Conservation (phyloP, 1,140 invertebrate species). For the Monochamus saltuarius region DNA sequence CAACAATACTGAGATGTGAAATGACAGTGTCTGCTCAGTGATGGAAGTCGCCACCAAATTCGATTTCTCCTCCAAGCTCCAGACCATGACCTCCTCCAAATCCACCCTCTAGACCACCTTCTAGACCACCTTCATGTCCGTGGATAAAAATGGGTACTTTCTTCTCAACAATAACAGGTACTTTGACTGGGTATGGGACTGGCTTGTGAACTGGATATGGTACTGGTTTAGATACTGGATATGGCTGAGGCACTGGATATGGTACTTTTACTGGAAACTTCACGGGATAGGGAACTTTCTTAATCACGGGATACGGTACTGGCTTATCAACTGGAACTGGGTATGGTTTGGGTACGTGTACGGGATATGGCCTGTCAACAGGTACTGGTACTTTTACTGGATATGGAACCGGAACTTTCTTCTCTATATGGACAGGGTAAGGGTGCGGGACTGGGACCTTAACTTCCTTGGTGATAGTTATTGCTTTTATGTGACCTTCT, state of each 20-base stretch:
- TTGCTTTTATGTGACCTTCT: conserved; percentile 33
- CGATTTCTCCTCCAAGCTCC: background rate
- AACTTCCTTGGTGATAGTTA: conserved; percentile 46
- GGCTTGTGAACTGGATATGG: conserved; percentile 51
- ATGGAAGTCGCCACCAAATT: background rate
- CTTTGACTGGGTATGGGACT: conserved; percentile 51
- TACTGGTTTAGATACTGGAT: conserved; percentile 47
- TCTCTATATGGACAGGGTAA: conserved; percentile 44
- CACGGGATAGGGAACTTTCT: conserved; percentile 48
- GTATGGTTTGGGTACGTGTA: conserved; percentile 59
- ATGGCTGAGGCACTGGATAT: conserved; percentile 45
- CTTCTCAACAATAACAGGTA: conserved; percentile 40
- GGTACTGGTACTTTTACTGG: conserved; percentile 57
- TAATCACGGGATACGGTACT: conserved; percentile 47
- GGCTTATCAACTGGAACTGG: conserved; percentile 54
- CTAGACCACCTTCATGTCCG: conserved; percentile 18
- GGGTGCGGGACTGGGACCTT: conserved; percentile 46
- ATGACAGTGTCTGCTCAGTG: background rate
- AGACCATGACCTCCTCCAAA: conserved; percentile 16
- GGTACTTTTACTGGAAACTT: conserved; percentile 49
- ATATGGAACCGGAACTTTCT: conserved; percentile 49
- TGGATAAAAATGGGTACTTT: conserved; percentile 40
- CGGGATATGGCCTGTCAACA: conserved; percentile 51
- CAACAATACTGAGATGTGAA: conserved; percentile 7
- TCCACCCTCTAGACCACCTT: conserved; percentile 14